phyloP scores from a whole-genome alignment of 2,113 vertebrate genomes.

The Syngnathus floridae region DNA sequence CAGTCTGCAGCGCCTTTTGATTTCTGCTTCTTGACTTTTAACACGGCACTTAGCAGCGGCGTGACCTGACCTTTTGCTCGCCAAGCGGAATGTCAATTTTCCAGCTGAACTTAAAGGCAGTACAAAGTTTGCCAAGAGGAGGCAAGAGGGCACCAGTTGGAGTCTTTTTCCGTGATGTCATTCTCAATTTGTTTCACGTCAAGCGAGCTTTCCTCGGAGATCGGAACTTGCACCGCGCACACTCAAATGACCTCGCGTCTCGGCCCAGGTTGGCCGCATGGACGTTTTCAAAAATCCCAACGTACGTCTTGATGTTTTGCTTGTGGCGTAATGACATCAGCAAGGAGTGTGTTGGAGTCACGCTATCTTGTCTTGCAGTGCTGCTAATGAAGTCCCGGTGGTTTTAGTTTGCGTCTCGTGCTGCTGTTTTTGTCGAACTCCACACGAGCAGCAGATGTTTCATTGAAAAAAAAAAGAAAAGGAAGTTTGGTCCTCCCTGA shows the following conservation, averaged over 20 bases:
- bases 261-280: neutral
- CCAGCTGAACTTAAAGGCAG: neutral
- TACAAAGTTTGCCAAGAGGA: neutral
- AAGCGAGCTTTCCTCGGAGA: too few relatives aligned
- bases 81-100: neutral
- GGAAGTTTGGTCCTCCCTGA: neutral
- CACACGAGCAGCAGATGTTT: neutral
- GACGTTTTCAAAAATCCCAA: neutral
- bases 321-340: neutral
- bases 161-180: too few relatives aligned
- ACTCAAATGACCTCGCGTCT: too few relatives aligned
- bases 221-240: too few relatives aligned
- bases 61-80: neutral
- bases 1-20: neutral
- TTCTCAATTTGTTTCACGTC: too few relatives aligned
- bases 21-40: neutral
- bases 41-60: neutral
- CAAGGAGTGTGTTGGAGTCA: neutral
- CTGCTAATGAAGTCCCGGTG: constrained; percentile 5
- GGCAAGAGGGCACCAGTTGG: neutral
- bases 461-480: neutral
- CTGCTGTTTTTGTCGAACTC: neutral
- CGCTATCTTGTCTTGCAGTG: neutral
- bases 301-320: neutral
- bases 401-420: neutral